These are phyloP conservation scores for Pseudococcus viburni DNA, from an alignment of 2,888 invertebrate genomes.

Conservation along the genomic window DNA sequence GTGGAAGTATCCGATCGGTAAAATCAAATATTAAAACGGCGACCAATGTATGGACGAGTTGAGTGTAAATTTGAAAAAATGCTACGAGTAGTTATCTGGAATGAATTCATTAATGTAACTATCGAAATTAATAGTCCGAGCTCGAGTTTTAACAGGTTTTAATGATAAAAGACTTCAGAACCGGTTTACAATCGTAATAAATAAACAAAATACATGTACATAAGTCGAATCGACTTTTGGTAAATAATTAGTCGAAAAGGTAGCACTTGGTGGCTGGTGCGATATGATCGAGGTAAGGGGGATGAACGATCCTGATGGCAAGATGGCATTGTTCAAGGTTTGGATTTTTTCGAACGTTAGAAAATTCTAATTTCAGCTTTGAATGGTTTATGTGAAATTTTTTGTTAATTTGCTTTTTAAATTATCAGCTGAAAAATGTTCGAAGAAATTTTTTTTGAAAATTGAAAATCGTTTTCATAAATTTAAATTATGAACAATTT, in stretches of 20 bases:
- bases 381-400: no score
- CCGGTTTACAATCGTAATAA: constrained; percentile 21
- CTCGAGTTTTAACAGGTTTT: constrained; percentile 45
- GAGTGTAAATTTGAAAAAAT: constrained; percentile 19
- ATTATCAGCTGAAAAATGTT: no score
- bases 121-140: constrained; percentile 50
- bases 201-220: constrained; percentile 44
- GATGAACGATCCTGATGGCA: no score
- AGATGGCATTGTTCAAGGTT: no score
- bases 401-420: no score
- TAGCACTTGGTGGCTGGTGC: neutral
- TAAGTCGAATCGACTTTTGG: constrained; percentile 28
- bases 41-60: neutral
- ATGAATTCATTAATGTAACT: constrained; percentile 49
- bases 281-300: no score
- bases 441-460: no score
- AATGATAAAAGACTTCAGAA: constrained; percentile 14
- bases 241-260: constrained; percentile 28
- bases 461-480: no score
- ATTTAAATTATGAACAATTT: no score
- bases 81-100: constrained; percentile 9
- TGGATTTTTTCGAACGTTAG: no score
- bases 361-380: no score
- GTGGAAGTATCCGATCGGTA: constrained; percentile 39
- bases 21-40: constrained; percentile 47